Percentiles rank a stretch among this genome's conserved stretches.
These are phyloP conservation scores for Platyrinchus mystaceus DNA, from an alignment of 2,797 vertebrate genomes.

Conservation along the genomic window DNA sequence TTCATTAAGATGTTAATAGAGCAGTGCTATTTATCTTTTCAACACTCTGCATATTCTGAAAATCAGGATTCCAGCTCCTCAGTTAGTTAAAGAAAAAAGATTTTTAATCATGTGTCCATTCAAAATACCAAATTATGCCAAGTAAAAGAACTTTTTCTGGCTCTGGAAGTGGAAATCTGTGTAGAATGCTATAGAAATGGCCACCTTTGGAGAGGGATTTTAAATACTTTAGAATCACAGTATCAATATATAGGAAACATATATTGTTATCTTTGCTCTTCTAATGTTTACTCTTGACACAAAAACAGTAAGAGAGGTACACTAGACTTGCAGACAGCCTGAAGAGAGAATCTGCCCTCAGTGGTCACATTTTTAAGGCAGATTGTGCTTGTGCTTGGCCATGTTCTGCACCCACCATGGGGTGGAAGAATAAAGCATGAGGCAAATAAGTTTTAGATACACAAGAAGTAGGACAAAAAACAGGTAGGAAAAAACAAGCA, in stretches of 20 bases:
- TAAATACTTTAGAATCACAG: not conserved
- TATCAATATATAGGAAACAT: not conserved
- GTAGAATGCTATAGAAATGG: not conserved
- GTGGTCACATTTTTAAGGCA: not conserved
- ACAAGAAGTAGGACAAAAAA: not conserved
- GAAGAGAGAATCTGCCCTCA: not conserved
- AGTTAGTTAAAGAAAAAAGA: not conserved
- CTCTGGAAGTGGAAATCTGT: not conserved
- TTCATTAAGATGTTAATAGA: not conserved
- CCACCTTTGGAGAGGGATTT: not conserved
- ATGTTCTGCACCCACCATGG: fast-evolving
- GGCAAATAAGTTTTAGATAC: not conserved
- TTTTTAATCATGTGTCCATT: not conserved
- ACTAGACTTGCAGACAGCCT: not conserved
- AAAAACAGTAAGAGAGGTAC: not conserved
- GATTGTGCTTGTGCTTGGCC: not conserved
- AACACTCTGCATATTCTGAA: not conserved
- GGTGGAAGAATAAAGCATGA: not conserved
- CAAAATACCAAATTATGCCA: not conserved
- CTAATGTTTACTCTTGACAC: not conserved
- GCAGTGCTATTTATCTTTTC: constrained; percentile 17
- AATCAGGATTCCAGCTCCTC: not conserved
- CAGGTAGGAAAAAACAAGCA: not conserved
- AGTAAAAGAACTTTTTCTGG: not conserved
- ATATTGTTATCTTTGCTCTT: not conserved